Percentiles rank a stretch among this genome's conserved stretches.
Conservation (phyloP, 2,113 vertebrate species). For the Fukomys damarensis region DNA sequence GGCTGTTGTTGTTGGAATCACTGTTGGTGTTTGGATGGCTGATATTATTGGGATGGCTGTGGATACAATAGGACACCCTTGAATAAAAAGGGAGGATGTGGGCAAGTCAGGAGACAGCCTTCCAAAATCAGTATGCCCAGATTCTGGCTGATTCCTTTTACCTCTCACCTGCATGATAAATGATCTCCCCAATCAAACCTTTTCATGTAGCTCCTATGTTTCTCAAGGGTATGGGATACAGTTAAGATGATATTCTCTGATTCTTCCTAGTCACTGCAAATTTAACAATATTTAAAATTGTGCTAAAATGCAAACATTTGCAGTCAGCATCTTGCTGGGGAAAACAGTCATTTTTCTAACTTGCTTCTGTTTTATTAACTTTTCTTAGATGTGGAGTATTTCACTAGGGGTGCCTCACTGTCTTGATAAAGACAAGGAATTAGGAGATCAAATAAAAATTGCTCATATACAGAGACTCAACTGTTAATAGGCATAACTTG, state of each 20-base stretch:
- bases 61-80: slow-evolving; percentile 25
- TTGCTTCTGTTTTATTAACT: background rate
- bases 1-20: background rate
- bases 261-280: background rate
- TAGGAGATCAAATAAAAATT: background rate
- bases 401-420: background rate
- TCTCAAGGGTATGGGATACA: background rate
- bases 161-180: background rate
- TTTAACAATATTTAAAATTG: background rate
- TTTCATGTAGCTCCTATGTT: background rate
- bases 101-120: background rate
- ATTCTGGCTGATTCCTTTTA: background rate
- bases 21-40: background rate
- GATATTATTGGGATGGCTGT: slow-evolving; percentile 56
- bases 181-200: background rate
- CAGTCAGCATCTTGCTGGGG: background rate
- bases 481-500: background rate
- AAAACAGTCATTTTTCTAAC: background rate
- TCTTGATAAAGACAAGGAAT: background rate
- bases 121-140: background rate
- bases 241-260: background rate
- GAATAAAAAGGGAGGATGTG: background rate
- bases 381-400: background rate
- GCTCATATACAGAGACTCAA: background rate
- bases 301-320: background rate